Percentiles rank a stretch among this genome's conserved stretches.
phyloP scores from a whole-genome alignment of 2,888 invertebrate species.

The Spodoptera picta region DNA sequence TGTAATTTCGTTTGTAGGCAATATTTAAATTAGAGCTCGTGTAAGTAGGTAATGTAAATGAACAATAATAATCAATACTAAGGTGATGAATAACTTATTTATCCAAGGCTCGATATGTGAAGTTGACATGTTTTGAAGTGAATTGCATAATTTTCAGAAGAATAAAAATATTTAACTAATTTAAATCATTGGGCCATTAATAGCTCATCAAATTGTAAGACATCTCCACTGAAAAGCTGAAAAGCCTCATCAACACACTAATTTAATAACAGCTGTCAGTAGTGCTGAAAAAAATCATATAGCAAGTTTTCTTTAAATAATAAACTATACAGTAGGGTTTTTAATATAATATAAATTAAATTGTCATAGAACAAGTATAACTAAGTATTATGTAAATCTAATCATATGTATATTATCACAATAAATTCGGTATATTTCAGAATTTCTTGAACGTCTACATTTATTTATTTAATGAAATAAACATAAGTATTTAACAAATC shows the following conservation, averaged over 20 bases:
- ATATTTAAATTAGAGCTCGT: conserved; percentile 32
- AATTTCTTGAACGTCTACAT: conserved; percentile 30
- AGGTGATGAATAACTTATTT: too few relatives aligned
- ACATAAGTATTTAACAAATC: too few relatives aligned
- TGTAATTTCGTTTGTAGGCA: conserved; percentile 51
- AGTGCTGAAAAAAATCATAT: neutral
- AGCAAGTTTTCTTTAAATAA: conserved; percentile 19
- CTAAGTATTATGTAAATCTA: conserved; percentile 32
- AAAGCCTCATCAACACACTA: too few relatives aligned
- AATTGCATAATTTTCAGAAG: too few relatives aligned
- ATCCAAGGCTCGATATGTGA: too few relatives aligned
- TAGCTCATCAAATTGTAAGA: too few relatives aligned
- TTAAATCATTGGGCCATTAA: too few relatives aligned
- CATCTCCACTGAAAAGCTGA: too few relatives aligned
- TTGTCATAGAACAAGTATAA: conserved; percentile 45
- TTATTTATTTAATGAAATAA: conserved; percentile 8
- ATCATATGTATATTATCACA: conserved; percentile 52
- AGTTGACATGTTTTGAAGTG: too few relatives aligned
- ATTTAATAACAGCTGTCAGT: too few relatives aligned
- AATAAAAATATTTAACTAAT: too few relatives aligned
- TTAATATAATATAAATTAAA: conserved; percentile 49
- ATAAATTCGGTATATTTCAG: conserved; percentile 58
- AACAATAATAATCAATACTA: too few relatives aligned
- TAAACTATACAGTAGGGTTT: conserved; percentile 57
- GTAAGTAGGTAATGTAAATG: conserved; percentile 7